Base-by-base conservation (phyloP, 2,888 invertebrate genomes). In the Leptarthrus brevirostris region DNA sequence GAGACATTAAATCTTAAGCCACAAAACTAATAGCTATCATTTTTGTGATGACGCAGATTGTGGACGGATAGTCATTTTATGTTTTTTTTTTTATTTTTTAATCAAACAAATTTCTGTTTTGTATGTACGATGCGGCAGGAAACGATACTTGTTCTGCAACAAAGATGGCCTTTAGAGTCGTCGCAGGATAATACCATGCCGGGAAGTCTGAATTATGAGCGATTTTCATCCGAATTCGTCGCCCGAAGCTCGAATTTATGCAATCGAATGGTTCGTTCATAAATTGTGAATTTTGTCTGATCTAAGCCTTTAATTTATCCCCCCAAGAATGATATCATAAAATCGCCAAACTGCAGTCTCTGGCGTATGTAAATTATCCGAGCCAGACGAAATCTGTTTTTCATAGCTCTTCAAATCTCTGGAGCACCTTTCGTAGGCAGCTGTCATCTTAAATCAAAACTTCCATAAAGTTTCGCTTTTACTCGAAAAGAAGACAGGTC, bases 391-490 rank as follows among this genome's bases (percentile, higher is more conserved):
- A 40, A 40, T 40, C 40, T 40, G 30, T 30, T 30, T 30, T 30
- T 8, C 3, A 30, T 30, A 30, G 8, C 30, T 40, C n/a, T 40
- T 6, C 2, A 40, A 18, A 18, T 8, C 30, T 30, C 30, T 30
- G 3, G 30, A 30, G 4, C 16, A 49, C 3, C 49, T 20, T 49
- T 20, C 20, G 49, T 3, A 16, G 49, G 49, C 49, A 49, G 20
- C 18, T 49, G 49, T 49, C 49, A 20, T 18, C 49, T 49, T 49
- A 49, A 49, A 49, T 49, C 49, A 49, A 49, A 49, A 20, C 20
- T 20, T 12, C 49, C 18, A 49, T 49, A 49, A 49, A 49, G 18
- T 49, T 49, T 49, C 49, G 44, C 12, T 30, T 6, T 8, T 12
- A 12, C 3, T 40, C 18, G 20, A 16, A 47, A 47, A 47, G n/a